Evolutionary conservation across 2,113 vertebrate species (phyloP).

Genomic region (Eidolon helvum): DNA sequence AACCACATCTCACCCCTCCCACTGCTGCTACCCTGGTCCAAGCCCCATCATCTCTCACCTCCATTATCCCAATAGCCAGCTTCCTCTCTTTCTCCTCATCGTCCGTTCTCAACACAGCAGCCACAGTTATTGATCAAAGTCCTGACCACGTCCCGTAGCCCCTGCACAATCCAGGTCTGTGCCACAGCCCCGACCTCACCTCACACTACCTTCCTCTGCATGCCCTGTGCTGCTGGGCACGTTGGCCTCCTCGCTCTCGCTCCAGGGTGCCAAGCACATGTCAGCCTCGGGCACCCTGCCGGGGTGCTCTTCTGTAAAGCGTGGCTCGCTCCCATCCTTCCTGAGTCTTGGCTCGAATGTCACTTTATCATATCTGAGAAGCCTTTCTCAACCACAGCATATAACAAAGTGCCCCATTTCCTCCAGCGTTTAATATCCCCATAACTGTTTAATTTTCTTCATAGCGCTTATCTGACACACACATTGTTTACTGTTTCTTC

Average conservation of each 20-base stretch:
- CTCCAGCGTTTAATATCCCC: not conserved
- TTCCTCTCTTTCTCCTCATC: not conserved
- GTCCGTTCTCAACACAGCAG: not conserved
- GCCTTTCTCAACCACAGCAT: not conserved
- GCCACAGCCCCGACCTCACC: not conserved
- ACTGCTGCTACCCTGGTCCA: not conserved
- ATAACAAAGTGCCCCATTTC: too few species aligned
- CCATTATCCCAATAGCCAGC: not conserved
- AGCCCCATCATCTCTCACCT: not conserved
- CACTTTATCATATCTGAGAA: not conserved
- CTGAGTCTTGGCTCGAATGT: not conserved
- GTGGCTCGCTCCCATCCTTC: not conserved
- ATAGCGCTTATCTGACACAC: not conserved
- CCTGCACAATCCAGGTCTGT: not conserved
- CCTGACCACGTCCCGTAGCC: not conserved
- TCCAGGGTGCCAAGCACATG: fast-evolving
- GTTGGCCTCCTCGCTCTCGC: fast-evolving
- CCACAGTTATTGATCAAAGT: not conserved
- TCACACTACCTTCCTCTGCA: too few species aligned
- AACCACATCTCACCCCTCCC: not conserved
- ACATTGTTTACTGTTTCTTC: not conserved
- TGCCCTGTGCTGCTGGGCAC: not conserved
- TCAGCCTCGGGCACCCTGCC: not conserved
- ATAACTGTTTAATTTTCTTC: not conserved
- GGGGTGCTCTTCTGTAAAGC: not conserved